These are phyloP conservation scores for Emmelina monodactyla DNA, from an alignment of 2,888 invertebrate species.

Conservation along the genomic window DNA sequence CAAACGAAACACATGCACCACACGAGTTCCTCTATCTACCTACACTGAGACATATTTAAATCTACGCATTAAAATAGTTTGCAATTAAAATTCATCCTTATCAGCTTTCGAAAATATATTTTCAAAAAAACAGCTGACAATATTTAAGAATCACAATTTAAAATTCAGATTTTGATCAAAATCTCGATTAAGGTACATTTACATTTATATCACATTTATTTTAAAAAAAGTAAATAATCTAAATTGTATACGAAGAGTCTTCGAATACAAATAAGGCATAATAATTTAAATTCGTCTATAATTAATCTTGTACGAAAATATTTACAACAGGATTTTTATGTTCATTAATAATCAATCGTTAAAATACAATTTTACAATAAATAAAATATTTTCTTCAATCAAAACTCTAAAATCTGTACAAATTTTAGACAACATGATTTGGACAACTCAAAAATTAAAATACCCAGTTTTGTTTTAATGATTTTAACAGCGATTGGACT, in stretches of 20 bases:
- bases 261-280: too few relatives aligned
- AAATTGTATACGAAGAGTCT: too few relatives aligned
- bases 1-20: not conserved
- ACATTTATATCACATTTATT: not conserved
- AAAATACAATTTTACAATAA: not conserved
- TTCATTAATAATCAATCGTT: not conserved
- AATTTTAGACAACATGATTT: too few relatives aligned
- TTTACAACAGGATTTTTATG: not conserved
- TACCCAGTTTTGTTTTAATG: too few relatives aligned
- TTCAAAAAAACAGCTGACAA: too few relatives aligned
- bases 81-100: too few relatives aligned
- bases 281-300: too few relatives aligned
- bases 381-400: not conserved
- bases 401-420: not conserved
- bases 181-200: too few relatives aligned
- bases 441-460: too few relatives aligned
- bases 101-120: too few relatives aligned
- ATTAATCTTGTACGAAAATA: slow-evolving; percentile 1
- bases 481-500: too few relatives aligned
- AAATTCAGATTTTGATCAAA: slow-evolving; percentile 1
- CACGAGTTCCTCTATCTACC: not conserved
- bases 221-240: not conserved
- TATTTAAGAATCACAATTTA: not conserved
- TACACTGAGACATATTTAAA: not conserved
- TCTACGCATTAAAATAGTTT: too few relatives aligned